Base-by-base conservation (phyloP, 2,888 invertebrate genomes). In the Perizoma flavofasciatum region DNA sequence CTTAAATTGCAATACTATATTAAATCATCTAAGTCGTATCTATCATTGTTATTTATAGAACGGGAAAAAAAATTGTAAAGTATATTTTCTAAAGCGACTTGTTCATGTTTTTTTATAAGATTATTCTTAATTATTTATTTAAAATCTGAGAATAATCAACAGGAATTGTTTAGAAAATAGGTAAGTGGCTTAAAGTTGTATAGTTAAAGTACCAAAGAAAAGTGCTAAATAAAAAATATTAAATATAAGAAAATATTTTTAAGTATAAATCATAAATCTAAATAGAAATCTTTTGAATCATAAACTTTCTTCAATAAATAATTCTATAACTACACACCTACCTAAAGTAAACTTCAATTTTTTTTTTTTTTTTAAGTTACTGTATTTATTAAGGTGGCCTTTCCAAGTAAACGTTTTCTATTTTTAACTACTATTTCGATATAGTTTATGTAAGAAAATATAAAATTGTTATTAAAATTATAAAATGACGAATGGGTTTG, bases 391-490 rank as follows among this genome's bases (percentile, higher is more conserved):
- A 37, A 85, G 86, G 89, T 88, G 89, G 91, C 90, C 91, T 91
- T 91, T 91, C 90, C 89, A 89, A 83, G 81, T 81, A 84, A 87
- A 84, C 76, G 81, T 88, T 78, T 88, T 88, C 84, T 86, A 88
- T 85, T 85, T 73, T 83, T 78, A 85, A 84, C 80, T 22, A 22
- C 22, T 82, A 80, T 85, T 84, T 85, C 85, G 77, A 86, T 87
- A 85, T 89, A 87, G 84, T 88, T 83, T 88, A 87, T 86, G 78
- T 88, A 86, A 88, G 84, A 85, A 86, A 82, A 58, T 67, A 66
- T 66, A 70, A 77, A 74, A 61, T 77, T 79, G 76, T 77, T 77
- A 77, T 75, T 79, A 78, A 76, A 68, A 70, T 70, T 65, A 68
- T 63, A 40, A 65, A 66, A 6, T 10, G 10, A 37, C 8, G 37